Evolutionary conservation across 2,113 vertebrate species (phyloP), one percentile per base, ranked within the genome.

Genomic region (Hymenochirus boettgeri): DNA sequence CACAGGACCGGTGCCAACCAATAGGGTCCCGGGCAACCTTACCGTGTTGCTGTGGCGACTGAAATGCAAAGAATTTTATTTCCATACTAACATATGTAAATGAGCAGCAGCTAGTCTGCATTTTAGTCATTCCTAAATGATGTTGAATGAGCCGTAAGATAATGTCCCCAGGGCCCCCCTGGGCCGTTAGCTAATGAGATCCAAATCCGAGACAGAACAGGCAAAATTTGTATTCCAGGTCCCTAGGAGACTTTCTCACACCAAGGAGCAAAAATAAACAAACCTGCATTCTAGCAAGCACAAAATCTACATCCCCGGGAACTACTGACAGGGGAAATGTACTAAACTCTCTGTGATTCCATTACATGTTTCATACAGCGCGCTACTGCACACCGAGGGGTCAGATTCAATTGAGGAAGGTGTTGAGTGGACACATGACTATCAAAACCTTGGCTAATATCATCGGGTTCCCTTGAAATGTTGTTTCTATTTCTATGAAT

Each of bases 111-210:
- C 9, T 9, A 4, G 31, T 39, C 15, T 6, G 17, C 10, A 21
- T 48, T 48, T 48, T 48, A 1, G 46, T 48, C 19, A 22, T 21
- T 48, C 15, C 18, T 48, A 25, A 42, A 57, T 29, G 39, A 59
- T 46, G 15, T 17, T 46, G 39, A 19, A 46, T 5, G 19, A 9
- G 26, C 25, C 23, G 18, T 48, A 21, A 48, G 46, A 48, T 22
- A 23, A 26, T 15, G 58, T 25, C 58, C 58, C 10, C 4, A 4
- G 25, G 42, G 58, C 42, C 12, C 13, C 58, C 45, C 58, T 5
- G 42, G 58, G 58, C n/a, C 19, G 1, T 21, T 31, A 2, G 13
- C 58, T 61, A 61, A 61, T 61, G 25, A 61, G 21, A n/a, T 22
- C 42, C n/a, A 61, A 61, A 61, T 31, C 25, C 24, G 22, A 17